Evolutionary conservation across 92 coral and sea anemone genomes (phyloP).

Genomic region (Siderastrea siderea): DNA sequence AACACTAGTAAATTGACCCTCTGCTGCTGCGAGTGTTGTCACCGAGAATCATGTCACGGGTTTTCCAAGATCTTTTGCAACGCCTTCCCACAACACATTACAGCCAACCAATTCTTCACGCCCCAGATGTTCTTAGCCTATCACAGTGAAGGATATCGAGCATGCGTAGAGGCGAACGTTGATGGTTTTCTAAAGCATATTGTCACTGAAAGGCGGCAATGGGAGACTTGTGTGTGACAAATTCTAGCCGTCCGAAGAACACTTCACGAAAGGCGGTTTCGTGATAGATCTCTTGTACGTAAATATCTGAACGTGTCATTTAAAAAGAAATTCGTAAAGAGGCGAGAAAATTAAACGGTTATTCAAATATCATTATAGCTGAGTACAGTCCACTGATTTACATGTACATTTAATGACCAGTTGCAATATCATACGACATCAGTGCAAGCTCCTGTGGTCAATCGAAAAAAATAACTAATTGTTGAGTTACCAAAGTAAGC

Average conservation of each 20-base stretch:
- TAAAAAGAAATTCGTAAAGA: too few relatives aligned
- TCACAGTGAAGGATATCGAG: slow-evolving; percentile 64
- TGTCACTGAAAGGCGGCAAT: background rate
- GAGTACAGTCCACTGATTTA: too few relatives aligned
- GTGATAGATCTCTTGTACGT: too few relatives aligned
- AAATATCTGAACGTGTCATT: too few relatives aligned
- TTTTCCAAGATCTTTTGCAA: slow-evolving; percentile 23
- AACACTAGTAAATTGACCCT: slow-evolving; percentile 17
- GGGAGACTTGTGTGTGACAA: background rate
- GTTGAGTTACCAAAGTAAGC: too few relatives aligned
- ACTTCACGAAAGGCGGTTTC: too few relatives aligned
- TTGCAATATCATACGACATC: too few relatives aligned
- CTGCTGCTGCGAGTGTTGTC: slow-evolving; percentile 55
- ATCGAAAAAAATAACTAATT: too few relatives aligned
- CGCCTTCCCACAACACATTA: slow-evolving; percentile 40
- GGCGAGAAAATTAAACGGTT: too few relatives aligned
- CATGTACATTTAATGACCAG: too few relatives aligned
- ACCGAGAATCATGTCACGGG: slow-evolving; percentile 11
- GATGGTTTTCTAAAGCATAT: slow-evolving; percentile 36
- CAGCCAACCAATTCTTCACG: slow-evolving; percentile 60
- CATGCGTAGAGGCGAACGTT: slow-evolving; percentile 45
- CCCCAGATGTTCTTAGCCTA: slow-evolving; percentile 43
- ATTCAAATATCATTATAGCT: too few relatives aligned
- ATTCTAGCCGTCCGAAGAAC: background rate
- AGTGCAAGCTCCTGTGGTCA: too few relatives aligned